phyloP scores from a whole-genome alignment of 2,797 vertebrate genomes.

The Etheostoma perlongum region DNA sequence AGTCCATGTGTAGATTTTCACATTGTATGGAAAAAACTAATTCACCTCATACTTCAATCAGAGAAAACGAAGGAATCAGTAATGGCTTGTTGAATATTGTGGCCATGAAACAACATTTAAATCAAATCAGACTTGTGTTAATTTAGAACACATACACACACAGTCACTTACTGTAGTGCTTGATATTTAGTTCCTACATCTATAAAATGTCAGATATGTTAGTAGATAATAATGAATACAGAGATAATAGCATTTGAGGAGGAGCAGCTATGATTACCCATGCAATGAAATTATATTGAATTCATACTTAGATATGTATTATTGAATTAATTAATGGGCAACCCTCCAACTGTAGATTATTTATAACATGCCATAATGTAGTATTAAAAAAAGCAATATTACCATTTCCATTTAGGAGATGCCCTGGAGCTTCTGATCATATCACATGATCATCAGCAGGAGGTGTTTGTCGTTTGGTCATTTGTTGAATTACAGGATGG shows the following conservation, averaged over 20 bases:
- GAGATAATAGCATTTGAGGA: slow-evolving; percentile 43
- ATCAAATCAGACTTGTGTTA: slow-evolving; percentile 10
- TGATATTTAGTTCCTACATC: slow-evolving; percentile 32
- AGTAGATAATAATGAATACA: slow-evolving; percentile 39
- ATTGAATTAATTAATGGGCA: neutral
- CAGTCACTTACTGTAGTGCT: slow-evolving; percentile 18
- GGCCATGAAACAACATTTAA: slow-evolving; percentile 35
- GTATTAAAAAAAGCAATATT: neutral
- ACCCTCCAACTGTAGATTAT: neutral
- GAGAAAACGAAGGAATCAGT: neutral
- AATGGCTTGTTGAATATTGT: slow-evolving; percentile 27
- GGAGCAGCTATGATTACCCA: slow-evolving; percentile 22
- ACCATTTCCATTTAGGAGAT: neutral
- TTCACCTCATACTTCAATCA: slow-evolving; percentile 33
- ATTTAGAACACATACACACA: slow-evolving; percentile 23
- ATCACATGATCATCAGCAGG: neutral
- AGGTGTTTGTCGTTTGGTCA: neutral
- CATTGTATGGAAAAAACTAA: slow-evolving; percentile 5
- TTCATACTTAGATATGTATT: slow-evolving; percentile 20
- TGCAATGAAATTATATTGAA: slow-evolving; percentile 33
- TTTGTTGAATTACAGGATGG: neutral
- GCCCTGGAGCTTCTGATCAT: neutral
- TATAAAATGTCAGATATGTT: slow-evolving; percentile 43
- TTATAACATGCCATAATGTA: neutral
- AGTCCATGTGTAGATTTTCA: neutral